These are phyloP conservation scores for Gallinago jamesoni DNA, from an alignment of 2,113 vertebrate genomes.

Conservation along the genomic window DNA sequence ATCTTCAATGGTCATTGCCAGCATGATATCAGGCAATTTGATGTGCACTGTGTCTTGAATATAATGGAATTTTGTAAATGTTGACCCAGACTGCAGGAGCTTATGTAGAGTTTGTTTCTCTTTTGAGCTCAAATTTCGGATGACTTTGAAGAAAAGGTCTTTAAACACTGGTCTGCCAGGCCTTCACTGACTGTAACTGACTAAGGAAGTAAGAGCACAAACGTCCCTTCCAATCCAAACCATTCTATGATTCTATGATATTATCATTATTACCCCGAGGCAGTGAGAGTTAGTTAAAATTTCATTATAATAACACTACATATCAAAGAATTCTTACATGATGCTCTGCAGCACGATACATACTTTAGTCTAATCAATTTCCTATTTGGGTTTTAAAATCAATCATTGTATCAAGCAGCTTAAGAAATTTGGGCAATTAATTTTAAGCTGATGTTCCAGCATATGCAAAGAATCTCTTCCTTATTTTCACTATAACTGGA, in stretches of 20 bases:
- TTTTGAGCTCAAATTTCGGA: not conserved
- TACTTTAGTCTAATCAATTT: not conserved
- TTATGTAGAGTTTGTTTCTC: not conserved
- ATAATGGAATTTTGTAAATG: not conserved
- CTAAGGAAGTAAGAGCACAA: too few relatives aligned
- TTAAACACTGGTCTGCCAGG: not conserved
- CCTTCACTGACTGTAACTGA: not conserved
- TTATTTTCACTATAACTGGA: not conserved
- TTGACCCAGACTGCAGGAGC: not conserved
- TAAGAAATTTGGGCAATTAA: not conserved
- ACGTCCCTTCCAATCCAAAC: too few relatives aligned
- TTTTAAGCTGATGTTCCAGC: not conserved
- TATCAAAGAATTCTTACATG: conserved; percentile 3
- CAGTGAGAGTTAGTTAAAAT: not conserved
- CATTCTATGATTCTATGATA: not conserved
- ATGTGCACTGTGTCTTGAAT: not conserved
- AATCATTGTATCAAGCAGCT: not conserved
- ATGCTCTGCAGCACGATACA: not conserved
- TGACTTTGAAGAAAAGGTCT: not conserved
- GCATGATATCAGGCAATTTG: not conserved
- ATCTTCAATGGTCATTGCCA: not conserved
- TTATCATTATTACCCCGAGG: not conserved
- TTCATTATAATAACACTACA: not conserved
- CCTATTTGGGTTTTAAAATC: conserved; percentile 17
- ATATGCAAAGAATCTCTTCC: not conserved